Evolutionary conservation across 1,140 invertebrate species (phyloP).

Genomic region (Bathynomus jamesi): DNA sequence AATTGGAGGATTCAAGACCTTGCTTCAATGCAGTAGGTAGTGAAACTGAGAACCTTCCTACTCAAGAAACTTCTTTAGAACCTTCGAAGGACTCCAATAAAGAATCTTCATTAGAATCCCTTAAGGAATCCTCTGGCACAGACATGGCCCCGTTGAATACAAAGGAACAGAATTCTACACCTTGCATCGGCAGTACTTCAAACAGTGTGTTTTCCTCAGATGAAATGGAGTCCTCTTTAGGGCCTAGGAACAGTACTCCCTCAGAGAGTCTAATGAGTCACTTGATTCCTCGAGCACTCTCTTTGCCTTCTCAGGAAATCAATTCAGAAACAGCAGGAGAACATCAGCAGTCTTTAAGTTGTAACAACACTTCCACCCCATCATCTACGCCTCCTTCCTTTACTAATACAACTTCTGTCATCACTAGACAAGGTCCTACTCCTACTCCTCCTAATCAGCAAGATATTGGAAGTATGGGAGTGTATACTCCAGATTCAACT

Average conservation of each 20-base stretch:
- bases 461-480: conserved; percentile 50
- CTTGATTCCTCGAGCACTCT: not conserved
- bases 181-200: too few relatives aligned
- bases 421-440: conserved; percentile 29
- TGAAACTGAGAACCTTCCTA: too few relatives aligned
- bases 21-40: too few relatives aligned
- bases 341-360: not conserved
- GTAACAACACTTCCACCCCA: not conserved
- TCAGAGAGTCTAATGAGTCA: not conserved
- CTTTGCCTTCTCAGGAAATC: not conserved
- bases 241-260: not conserved
- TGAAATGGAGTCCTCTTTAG: not conserved
- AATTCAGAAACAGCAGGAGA: not conserved
- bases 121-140: too few relatives aligned
- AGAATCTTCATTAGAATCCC: too few relatives aligned
- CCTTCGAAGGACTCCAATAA: too few relatives aligned
- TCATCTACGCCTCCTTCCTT: conserved; percentile 26
- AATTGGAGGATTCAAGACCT: not conserved
- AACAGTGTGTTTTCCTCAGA: not conserved
- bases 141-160: too few relatives aligned
- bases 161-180: too few relatives aligned
- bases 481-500: conserved; percentile 73
- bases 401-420: conserved; percentile 28
- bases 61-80: too few relatives aligned
- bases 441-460: conserved; percentile 35